Evolutionary conservation across 2,888 invertebrate genomes (phyloP).

Genomic region (Leptinotarsa rubiginosa): DNA sequence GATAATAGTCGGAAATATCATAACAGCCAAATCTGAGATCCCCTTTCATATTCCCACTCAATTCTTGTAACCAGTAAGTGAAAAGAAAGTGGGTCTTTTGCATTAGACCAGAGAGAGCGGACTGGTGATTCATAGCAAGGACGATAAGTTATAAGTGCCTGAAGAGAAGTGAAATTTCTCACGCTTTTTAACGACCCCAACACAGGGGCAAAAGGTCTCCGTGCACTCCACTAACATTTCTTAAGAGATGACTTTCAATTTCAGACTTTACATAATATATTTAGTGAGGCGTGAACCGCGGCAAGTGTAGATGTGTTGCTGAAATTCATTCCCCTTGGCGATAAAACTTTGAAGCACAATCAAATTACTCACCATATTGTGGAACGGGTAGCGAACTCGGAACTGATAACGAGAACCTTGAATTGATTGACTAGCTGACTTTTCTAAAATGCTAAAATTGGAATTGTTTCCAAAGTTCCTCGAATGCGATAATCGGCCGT

Average conservation of each 20-base stretch:
- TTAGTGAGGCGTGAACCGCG: constrained; percentile 58
- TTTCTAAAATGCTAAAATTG: constrained; percentile 57
- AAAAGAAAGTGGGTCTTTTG: constrained; percentile 44
- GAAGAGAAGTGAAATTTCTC: constrained; percentile 56
- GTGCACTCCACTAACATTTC: constrained; percentile 59
- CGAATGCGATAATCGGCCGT: constrained; percentile 51
- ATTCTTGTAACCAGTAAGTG: constrained; percentile 42
- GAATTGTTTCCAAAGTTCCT: constrained; percentile 57
- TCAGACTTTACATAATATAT: constrained; percentile 65
- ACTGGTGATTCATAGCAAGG: constrained; percentile 55
- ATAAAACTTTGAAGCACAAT: constrained; percentile 64
- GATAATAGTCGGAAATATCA: constrained; percentile 38
- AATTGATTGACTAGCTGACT: constrained; percentile 64
- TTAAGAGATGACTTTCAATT: constrained; percentile 64
- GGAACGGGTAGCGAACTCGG: constrained; percentile 60
- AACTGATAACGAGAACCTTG: constrained; percentile 61
- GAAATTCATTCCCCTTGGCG: constrained; percentile 61
- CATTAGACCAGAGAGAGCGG: constrained; percentile 41
- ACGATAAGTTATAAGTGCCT: constrained; percentile 55
- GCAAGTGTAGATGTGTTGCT: constrained; percentile 54
- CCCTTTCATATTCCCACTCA: constrained; percentile 43
- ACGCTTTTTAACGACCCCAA: constrained; percentile 56
- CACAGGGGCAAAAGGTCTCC: constrained; percentile 46
- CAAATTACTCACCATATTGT: constrained; percentile 64
- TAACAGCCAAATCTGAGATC: constrained; percentile 41